Conservation (phyloP, 2,113 vertebrate species). For the Macaca mulatta region DNA sequence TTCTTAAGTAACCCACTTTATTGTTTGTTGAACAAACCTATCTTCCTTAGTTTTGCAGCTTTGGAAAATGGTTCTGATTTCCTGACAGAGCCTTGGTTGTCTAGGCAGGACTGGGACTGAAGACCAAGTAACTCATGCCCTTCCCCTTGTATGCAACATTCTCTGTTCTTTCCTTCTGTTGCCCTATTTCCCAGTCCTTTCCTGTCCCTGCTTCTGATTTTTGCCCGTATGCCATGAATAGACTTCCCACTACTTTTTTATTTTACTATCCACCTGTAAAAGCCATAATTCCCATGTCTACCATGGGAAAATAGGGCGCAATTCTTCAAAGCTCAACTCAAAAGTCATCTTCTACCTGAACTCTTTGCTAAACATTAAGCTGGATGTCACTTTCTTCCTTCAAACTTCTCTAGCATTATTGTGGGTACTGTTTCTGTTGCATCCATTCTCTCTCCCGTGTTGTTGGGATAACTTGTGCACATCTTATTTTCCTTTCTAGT, state of each 20-base stretch:
- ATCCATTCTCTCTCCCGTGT: background rate
- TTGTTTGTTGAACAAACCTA: background rate
- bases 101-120: too few relatives aligned
- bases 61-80: background rate
- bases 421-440: background rate
- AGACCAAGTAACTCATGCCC: background rate
- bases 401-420: background rate
- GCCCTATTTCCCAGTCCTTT: too few relatives aligned
- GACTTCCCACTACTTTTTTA: background rate
- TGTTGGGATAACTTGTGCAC: background rate
- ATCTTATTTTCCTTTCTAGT: background rate
- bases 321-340: background rate
- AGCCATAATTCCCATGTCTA: background rate
- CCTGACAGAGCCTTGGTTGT: background rate
- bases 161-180: background rate
- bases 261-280: background rate
- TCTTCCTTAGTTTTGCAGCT: background rate
- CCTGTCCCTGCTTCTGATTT: background rate
- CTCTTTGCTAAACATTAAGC: background rate
- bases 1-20: background rate
- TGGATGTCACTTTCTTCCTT: background rate
- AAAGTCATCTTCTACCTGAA: background rate
- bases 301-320: background rate
- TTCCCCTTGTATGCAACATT: background rate
- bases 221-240: background rate